Evolutionary conservation across 2,797 vertebrate species (phyloP).

Genomic region (Craterocephalus amniculus): DNA sequence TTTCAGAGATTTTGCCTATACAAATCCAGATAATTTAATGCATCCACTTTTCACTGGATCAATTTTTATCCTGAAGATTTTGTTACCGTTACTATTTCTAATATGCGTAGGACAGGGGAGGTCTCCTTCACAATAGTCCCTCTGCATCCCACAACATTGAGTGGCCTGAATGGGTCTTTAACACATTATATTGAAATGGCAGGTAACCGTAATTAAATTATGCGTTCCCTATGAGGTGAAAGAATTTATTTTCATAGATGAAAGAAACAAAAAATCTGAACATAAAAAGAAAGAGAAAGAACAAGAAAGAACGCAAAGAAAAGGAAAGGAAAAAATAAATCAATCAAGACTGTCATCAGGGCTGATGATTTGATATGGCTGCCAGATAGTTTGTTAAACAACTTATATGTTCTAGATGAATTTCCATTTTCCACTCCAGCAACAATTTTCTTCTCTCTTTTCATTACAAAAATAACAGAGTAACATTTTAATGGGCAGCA

Average conservation of each 20-base stretch:
- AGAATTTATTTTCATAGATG: constrained; percentile 8
- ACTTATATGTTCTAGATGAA: constrained; percentile 38
- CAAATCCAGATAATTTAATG: not conserved
- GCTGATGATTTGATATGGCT: constrained; percentile 37
- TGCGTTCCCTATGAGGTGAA: not conserved
- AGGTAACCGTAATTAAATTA: not conserved
- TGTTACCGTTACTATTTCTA: not conserved
- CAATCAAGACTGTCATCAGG: constrained; percentile 45
- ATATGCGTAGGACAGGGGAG: not conserved
- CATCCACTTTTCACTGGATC: not conserved
- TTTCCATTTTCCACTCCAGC: constrained; percentile 27
- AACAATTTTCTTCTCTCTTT: not conserved
- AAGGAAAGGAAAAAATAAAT: constrained; percentile 7
- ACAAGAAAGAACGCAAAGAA: not conserved
- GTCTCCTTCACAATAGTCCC: not conserved
- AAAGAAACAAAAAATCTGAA: constrained; percentile 11
- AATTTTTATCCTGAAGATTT: not conserved
- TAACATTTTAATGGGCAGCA: constrained; percentile 24
- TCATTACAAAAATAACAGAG: constrained; percentile 34
- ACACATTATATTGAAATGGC: not conserved
- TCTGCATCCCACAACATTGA: not conserved
- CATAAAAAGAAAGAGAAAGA: constrained; percentile 14
- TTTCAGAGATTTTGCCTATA: not conserved
- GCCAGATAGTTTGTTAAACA: constrained; percentile 45
- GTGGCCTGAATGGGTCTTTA: not conserved